Evolutionary conservation across 2,797 vertebrate genomes (phyloP).

Genomic region (Peromyscus nudipes): DNA sequence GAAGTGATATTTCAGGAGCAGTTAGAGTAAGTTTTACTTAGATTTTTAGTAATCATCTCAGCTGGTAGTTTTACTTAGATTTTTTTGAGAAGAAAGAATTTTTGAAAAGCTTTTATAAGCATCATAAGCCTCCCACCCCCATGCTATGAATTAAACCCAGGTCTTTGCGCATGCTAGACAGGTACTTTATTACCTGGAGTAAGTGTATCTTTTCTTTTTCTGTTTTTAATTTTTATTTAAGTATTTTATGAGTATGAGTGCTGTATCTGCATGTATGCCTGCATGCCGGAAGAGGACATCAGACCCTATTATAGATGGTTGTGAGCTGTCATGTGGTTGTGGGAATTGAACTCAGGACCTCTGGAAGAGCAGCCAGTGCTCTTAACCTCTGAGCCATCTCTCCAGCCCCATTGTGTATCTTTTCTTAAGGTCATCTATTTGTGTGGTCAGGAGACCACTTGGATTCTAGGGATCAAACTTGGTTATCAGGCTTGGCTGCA

Average conservation of each 20-base stretch:
- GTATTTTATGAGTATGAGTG: not conserved
- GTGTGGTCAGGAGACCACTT: not conserved
- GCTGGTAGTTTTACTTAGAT: not conserved
- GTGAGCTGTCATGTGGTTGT: not conserved
- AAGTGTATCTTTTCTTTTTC: not conserved
- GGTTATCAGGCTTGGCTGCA: not conserved
- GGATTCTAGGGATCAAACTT: not conserved
- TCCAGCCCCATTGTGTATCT: not conserved
- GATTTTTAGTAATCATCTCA: not conserved
- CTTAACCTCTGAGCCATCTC: not conserved
- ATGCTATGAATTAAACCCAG: not conserved
- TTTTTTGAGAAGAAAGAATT: not conserved
- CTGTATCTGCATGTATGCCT: not conserved
- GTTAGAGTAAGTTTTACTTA: slow-evolving; percentile 52
- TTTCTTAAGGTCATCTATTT: not conserved
- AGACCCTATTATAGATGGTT: not conserved
- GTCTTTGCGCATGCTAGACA: not conserved
- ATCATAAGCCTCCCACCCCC: not conserved
- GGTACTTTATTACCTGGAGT: not conserved
- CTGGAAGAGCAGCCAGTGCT: not conserved
- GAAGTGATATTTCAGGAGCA: slow-evolving; percentile 22
- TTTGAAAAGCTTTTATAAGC: slow-evolving; percentile 12
- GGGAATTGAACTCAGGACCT: not conserved
- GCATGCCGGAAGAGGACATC: not conserved
- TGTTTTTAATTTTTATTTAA: slow-evolving; percentile 39